Conservation (phyloP, 2,888 invertebrate genomes). For the Melanotus villosus region DNA sequence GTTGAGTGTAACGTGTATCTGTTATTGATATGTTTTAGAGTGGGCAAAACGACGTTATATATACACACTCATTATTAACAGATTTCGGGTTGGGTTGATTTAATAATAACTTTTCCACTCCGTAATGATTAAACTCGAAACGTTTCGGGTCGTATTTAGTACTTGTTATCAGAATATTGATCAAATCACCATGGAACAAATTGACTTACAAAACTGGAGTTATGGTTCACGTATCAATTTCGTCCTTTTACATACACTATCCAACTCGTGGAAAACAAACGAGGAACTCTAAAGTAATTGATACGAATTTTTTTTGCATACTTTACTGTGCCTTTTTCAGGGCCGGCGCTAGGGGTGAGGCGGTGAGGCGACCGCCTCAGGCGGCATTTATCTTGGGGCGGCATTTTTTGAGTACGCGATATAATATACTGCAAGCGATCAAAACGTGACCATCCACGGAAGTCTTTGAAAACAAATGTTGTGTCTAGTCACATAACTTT, state of each 20-base stretch:
- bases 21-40: constrained; percentile 22
- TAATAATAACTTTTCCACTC: constrained; percentile 15
- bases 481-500: too few species aligned
- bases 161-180: constrained; percentile 13
- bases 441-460: too few species aligned
- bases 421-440: too few species aligned
- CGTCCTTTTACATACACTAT: background rate
- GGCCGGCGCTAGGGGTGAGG: too few species aligned
- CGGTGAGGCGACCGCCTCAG: too few species aligned
- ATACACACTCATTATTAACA: constrained; percentile 37
- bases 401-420: too few species aligned
- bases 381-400: too few species aligned
- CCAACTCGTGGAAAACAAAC: too few species aligned
- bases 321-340: too few species aligned
- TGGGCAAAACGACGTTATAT: constrained; percentile 6
- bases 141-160: background rate
- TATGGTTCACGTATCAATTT: constrained; percentile 23
- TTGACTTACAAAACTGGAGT: constrained; percentile 18
- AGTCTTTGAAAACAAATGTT: too few species aligned
- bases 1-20: constrained; percentile 29
- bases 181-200: constrained; percentile 19
- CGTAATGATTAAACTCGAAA: constrained; percentile 4
- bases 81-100: constrained; percentile 19
- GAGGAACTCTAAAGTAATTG: too few species aligned
- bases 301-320: too few species aligned